Conservation (phyloP, 2,888 invertebrate genomes). For the Nomada hirtipes region DNA sequence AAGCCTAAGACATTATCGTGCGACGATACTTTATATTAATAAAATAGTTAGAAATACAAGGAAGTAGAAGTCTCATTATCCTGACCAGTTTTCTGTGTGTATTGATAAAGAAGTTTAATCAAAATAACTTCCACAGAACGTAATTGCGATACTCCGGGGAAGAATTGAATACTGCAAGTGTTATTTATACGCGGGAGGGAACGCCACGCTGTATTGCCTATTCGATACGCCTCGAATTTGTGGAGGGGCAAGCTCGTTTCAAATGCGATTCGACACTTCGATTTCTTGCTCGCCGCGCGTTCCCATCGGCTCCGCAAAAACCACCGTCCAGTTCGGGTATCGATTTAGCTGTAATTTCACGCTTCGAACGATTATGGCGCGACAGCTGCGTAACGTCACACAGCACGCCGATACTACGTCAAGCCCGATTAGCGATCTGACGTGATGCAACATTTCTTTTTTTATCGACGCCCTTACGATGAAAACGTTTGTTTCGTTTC, state of each 20-base stretch:
- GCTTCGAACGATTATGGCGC: constrained; percentile 68
- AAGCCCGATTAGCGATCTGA: constrained; percentile 57
- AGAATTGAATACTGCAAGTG: too few relatives aligned
- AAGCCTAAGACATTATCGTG: too few relatives aligned
- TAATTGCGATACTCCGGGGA: too few relatives aligned
- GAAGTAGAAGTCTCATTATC: too few relatives aligned
- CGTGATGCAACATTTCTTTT: constrained; percentile 40
- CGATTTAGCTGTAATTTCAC: constrained; percentile 71
- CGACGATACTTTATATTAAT: too few relatives aligned
- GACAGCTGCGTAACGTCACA: constrained; percentile 69
- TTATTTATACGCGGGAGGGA: too few relatives aligned
- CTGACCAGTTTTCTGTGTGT: too few relatives aligned
- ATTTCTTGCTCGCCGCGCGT: constrained; percentile 63
- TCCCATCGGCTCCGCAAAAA: constrained; percentile 57
- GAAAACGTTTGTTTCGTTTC: background rate
- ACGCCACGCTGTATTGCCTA: too few relatives aligned
- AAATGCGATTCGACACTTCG: constrained; percentile 31
- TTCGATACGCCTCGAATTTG: constrained; percentile 18
- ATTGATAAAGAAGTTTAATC: too few relatives aligned
- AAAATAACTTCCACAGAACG: too few relatives aligned
- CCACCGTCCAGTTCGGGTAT: constrained; percentile 62
- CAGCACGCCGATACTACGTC: constrained; percentile 35
- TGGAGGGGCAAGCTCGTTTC: constrained; percentile 32
- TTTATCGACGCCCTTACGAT: background rate
- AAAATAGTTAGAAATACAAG: too few relatives aligned